A percentile compares a stretch with the other conserved stretches of the same genome.
phyloP scores from a whole-genome alignment of 2,113 vertebrate genomes.

The Thomomys bottae region DNA sequence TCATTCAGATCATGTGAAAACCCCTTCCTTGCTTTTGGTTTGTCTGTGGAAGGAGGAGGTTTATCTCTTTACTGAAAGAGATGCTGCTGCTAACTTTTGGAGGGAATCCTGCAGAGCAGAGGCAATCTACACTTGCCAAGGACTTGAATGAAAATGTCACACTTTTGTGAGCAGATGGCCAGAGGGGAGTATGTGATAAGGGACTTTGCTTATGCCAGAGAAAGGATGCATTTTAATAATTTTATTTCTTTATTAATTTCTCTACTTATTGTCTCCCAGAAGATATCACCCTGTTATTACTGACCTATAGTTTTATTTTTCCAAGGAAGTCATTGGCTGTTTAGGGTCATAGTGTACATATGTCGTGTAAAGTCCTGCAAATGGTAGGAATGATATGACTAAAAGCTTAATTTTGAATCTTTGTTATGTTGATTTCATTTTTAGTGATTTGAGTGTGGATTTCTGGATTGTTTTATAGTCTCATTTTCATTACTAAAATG shows the following conservation, averaged over 20 bases:
- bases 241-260: slow-evolving; percentile 40
- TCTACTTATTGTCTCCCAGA: neutral
- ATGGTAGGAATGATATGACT: neutral
- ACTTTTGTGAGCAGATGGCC: slow-evolving; percentile 62
- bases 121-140: neutral
- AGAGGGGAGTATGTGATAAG: slow-evolving; percentile 20
- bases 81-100: slow-evolving; percentile 44
- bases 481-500: no score
- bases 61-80: slow-evolving; percentile 39
- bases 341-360: neutral
- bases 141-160: slow-evolving; percentile 56
- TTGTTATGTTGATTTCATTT: slow-evolving; percentile 18
- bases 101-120: slow-evolving; percentile 28
- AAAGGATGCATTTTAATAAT: slow-evolving; percentile 46
- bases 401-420: neutral
- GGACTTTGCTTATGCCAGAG: slow-evolving; percentile 27
- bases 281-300: neutral
- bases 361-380: neutral
- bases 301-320: neutral
- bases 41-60: neutral
- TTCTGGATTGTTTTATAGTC: neutral
- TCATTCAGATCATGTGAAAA: neutral
- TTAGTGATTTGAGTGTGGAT: neutral
- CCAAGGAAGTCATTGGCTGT: neutral
- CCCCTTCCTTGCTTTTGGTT: neutral